phyloP scores from a whole-genome alignment of 2,797 vertebrate genomes.

The Eidolon dupreanum region DNA sequence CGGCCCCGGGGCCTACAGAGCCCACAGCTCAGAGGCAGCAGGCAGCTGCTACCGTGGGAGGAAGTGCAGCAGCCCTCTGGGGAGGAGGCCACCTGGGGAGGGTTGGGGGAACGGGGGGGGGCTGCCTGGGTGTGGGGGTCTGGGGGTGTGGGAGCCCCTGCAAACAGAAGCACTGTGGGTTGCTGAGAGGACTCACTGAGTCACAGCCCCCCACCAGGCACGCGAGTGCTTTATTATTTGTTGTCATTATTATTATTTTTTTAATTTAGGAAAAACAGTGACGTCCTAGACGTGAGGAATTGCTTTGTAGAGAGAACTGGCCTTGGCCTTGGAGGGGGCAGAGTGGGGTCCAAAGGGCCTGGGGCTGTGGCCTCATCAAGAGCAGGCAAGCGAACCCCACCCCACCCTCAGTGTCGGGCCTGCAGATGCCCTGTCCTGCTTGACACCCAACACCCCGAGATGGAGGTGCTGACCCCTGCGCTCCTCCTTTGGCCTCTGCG shows the following conservation, averaged over 20 bases:
- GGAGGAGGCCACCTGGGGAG: too few species aligned
- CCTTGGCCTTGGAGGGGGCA: background rate
- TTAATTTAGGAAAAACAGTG: background rate
- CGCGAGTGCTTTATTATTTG: too few species aligned
- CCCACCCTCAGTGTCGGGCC: background rate
- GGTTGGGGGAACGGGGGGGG: background rate
- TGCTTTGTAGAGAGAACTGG: background rate
- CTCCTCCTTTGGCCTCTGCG: fast-evolving
- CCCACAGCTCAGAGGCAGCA: background rate
- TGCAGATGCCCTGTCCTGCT: fast-evolving
- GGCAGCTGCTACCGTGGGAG: too few species aligned
- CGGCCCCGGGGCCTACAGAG: background rate
- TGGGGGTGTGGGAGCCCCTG: background rate
- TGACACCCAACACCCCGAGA: background rate
- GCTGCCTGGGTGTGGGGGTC: background rate
- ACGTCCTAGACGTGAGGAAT: background rate
- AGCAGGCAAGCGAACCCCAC: background rate
- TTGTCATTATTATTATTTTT: background rate
- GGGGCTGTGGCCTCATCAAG: background rate
- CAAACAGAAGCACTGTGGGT: background rate
- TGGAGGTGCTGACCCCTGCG: fast-evolving
- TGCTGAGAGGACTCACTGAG: background rate
- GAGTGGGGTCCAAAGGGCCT: background rate
- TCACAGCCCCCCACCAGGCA: background rate
- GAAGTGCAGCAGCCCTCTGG: too few species aligned